Evolutionary conservation across 2,113 vertebrate species (phyloP), one percentile per base, ranked within the genome.

Genomic region (Oreochromis tanganicae): DNA sequence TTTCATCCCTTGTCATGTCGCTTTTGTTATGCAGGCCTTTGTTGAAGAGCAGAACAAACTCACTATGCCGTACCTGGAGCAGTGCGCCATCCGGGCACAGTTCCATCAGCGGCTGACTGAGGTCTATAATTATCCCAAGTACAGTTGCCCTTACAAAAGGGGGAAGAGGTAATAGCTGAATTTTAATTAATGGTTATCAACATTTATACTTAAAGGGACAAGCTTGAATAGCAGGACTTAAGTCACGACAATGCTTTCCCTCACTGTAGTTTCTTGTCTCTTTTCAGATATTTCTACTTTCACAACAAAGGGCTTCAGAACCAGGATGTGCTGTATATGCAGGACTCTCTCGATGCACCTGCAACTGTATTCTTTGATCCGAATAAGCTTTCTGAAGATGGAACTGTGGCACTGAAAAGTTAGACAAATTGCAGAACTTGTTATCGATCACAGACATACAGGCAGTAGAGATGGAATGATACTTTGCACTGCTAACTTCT

Each of bases 281-380:
- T 43, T 86, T 84, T 10, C 84, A 97, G 96, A 89, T 97, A 95
- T 85, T 97, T 97, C 89, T 97, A 97, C 92, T 97, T 52, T 66
- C 92, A 97, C 86, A 97, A 97, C 63, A 78, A 96, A 85, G 97
- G 97, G 11, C 92, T 97, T 50, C 96, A 97, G 95, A 97, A 97
- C 90, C 97, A 97, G 93, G 46, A 93, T 12, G 96, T 95, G 6
- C 91, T 97, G 34, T 97, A 97, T 29, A 86, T 96, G 5, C 97
- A 97, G 88, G 94, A 97, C 83, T 92, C 96, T 21, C 89, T 97
- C 19, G 91, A 96, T 7, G 92, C 68, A 9, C 90, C 93, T 0
- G 91, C 95, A 14, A 88, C 94, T 0, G 90, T 96, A 1, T 97
- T 97, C 83, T 96, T 97, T 68, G 96, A 97, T 83, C 96, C 96